Percentiles rank a stretch among this genome's conserved stretches.
These are phyloP conservation scores for Phocoena sinus DNA, from an alignment of 2,113 vertebrate genomes.

Conservation along the genomic window DNA sequence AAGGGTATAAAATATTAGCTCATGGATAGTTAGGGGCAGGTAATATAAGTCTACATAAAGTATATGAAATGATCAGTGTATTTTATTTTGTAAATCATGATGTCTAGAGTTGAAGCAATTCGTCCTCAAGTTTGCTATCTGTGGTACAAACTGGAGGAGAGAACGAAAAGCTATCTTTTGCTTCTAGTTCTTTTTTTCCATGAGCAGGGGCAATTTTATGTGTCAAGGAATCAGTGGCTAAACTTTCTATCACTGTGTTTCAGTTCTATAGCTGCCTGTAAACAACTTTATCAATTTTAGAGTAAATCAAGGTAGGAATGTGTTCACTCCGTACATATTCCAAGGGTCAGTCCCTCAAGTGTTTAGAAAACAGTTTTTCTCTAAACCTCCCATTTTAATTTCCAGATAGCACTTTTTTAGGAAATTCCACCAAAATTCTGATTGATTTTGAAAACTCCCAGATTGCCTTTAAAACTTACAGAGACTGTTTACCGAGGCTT, in stretches of 20 bases:
- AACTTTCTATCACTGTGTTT: neutral
- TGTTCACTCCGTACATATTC: neutral
- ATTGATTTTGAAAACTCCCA: neutral
- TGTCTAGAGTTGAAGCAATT: neutral
- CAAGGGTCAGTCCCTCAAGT: neutral
- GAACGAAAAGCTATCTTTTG: neutral
- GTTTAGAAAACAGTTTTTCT: neutral
- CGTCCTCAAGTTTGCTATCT: neutral
- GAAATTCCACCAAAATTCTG: neutral
- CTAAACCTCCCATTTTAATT: neutral
- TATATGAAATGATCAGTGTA: neutral
- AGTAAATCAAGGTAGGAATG: neutral
- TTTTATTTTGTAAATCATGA: neutral
- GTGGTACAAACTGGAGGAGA: neutral
- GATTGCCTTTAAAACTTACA: neutral
- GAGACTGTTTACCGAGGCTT: neutral
- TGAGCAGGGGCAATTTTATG: slow-evolving; percentile 54
- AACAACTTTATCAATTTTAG: neutral
- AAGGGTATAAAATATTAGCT: neutral
- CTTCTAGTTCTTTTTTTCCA: slow-evolving; percentile 10
- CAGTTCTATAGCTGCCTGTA: neutral
- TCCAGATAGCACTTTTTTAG: neutral
- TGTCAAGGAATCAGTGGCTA: neutral
- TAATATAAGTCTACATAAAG: neutral
- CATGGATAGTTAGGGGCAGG: neutral